A percentile compares a stretch with the other conserved stretches of the same genome.
Evolutionary conservation across 2,797 vertebrate species (phyloP).

Genomic region (Todus mexicanus): DNA sequence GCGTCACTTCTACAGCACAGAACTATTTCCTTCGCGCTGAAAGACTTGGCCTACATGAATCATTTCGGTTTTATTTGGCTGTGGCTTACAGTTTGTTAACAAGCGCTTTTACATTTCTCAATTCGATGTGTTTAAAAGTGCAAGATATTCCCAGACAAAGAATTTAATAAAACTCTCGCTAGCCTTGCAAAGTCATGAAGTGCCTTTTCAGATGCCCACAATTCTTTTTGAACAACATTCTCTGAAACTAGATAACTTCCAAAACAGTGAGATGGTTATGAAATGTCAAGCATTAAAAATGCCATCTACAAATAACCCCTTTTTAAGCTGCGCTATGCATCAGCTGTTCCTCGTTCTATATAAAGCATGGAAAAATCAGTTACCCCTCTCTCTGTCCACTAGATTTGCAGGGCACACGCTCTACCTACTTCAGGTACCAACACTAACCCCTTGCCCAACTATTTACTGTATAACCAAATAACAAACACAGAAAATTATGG

Average conservation of each 20-base stretch:
- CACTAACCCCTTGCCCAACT: not conserved
- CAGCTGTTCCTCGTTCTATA: slow-evolving; percentile 27
- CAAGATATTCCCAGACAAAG: not conserved
- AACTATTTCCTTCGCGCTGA: slow-evolving; percentile 25
- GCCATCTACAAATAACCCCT: slow-evolving; percentile 32
- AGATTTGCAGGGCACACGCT: not conserved
- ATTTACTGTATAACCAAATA: not conserved
- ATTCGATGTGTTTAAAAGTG: not conserved
- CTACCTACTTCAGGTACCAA: not conserved
- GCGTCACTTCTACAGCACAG: slow-evolving; percentile 5
- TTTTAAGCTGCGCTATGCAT: slow-evolving; percentile 13
- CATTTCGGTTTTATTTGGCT: slow-evolving; percentile 36
- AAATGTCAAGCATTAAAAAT: slow-evolving; percentile 46
- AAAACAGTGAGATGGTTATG: not conserved
- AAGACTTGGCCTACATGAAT: slow-evolving; percentile 30
- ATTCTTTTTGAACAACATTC: slow-evolving; percentile 15
- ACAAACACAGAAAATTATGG: not conserved
- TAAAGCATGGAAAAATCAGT: not conserved
- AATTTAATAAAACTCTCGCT: slow-evolving; percentile 10
- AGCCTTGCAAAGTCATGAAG: not conserved
- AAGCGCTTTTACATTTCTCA: slow-evolving; percentile 36
- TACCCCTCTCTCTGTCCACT: not conserved
- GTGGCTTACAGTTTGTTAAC: slow-evolving; percentile 21
- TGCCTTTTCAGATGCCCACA: not conserved
- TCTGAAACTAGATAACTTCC: slow-evolving; percentile 38